Evolutionary conservation across 2,113 vertebrate genomes (phyloP).

Genomic region (Danio rerio): GRCz12tu NC_133179.1:11716501-11717000

Average conservation of each 20-base stretch:
- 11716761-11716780: neutral
- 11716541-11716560: neutral
- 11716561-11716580: neutral
- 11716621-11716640: neutral
- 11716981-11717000: neutral
- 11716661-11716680: neutral
- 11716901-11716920: slow-evolving; percentile 1
- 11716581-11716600: neutral
- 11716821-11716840: neutral
- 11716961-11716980: slow-evolving; percentile 14
- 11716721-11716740: neutral
- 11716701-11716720: neutral
- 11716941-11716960: neutral
- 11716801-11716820: neutral
- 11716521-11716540: neutral
- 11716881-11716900: neutral
- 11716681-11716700: neutral
- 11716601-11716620: neutral
- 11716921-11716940: slow-evolving; percentile 24
- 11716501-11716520: slow-evolving; percentile 17
- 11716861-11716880: neutral
- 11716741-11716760: slow-evolving; percentile 11
- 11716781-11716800: neutral
- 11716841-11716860: neutral
- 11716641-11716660: neutral